Percentiles rank a stretch among this genome's conserved stretches.
Evolutionary conservation across 2,888 invertebrate genomes (phyloP).

Genomic region (Tanypteryx hageni): DNA sequence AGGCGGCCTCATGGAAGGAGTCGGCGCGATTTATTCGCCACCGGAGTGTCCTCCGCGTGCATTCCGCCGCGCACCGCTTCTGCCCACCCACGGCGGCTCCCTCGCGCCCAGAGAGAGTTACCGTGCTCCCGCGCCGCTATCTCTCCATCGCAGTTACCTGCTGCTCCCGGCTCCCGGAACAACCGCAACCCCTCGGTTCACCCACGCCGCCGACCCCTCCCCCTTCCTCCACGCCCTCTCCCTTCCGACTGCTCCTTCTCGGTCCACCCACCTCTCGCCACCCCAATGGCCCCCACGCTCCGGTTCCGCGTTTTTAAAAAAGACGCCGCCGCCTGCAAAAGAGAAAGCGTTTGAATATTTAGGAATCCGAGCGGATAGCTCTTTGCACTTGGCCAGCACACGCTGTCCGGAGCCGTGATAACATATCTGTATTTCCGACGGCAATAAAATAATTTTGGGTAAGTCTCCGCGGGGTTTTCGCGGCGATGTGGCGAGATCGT

Average conservation of each 20-base stretch:
- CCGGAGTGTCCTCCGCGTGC: background rate
- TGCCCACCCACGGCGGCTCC: background rate
- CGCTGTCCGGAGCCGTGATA: too few species aligned
- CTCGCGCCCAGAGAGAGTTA: background rate
- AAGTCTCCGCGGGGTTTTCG: too few species aligned
- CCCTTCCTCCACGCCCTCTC: background rate
- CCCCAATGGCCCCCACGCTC: too few species aligned
- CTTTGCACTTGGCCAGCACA: too few species aligned
- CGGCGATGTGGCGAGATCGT: too few species aligned
- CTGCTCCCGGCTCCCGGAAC: background rate
- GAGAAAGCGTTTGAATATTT: too few species aligned
- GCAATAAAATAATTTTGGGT: too few species aligned
- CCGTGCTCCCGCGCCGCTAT: background rate
- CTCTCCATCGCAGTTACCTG: background rate
- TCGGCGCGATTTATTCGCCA: background rate
- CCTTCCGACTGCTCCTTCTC: background rate
- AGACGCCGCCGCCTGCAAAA: too few species aligned
- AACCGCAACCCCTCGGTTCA: background rate
- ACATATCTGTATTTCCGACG: too few species aligned
- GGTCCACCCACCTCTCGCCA: too few species aligned
- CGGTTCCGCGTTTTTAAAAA: too few species aligned
- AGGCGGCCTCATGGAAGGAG: background rate
- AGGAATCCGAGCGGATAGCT: too few species aligned
- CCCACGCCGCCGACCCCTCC: background rate
- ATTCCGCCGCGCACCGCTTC: background rate